A percentile compares a stretch with the other conserved stretches of the same genome.
Evolutionary conservation across 2,888 invertebrate genomes (phyloP).

Genomic region (Metalampra italica): DNA sequence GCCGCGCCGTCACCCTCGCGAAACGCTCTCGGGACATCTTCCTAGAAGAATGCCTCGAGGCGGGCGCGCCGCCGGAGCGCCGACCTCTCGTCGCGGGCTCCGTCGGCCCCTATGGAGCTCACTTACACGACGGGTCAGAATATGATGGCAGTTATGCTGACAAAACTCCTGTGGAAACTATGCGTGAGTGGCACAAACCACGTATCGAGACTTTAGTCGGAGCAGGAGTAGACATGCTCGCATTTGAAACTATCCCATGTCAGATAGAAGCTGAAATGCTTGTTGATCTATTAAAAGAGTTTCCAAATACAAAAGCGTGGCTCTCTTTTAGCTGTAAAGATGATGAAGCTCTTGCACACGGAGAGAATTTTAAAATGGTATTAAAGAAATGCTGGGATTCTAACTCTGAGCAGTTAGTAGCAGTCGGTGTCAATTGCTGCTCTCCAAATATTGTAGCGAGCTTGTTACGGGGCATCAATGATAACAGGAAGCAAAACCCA

Average conservation of each 20-base stretch:
- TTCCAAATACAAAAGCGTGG: conserved; percentile 90
- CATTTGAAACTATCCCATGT: conserved; percentile 95
- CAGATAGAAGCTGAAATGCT: conserved; percentile 88
- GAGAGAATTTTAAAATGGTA: conserved; percentile 85
- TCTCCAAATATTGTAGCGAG: conserved; percentile 52
- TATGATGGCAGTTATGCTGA: conserved; percentile 89
- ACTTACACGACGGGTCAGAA: conserved; percentile 92
- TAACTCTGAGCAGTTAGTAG: conserved; percentile 82
- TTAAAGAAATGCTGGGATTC: conserved; percentile 82
- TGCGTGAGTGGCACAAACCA: conserved; percentile 90
- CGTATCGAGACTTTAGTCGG: conserved; percentile 86
- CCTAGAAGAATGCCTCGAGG: conserved; percentile 58
- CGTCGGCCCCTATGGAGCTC: conserved; percentile 95
- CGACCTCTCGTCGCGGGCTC: conserved; percentile 88
- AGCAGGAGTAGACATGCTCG: conserved; percentile 90
- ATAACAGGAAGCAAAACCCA: conserved; percentile 27
- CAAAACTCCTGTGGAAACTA: conserved; percentile 75
- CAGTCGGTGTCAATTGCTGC: conserved; percentile 93
- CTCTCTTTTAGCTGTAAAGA: conserved; percentile 89
- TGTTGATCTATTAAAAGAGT: conserved; percentile 85
- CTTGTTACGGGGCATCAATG: conserved; percentile 51
- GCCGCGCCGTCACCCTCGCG: conserved; percentile 84
- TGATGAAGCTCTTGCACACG: conserved; percentile 81
- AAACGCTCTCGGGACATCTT: conserved; percentile 82
- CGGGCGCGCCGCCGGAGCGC: conserved; percentile 15